phyloP scores from a whole-genome alignment of 1,140 invertebrate species.

The Calliphora vicina region DNA sequence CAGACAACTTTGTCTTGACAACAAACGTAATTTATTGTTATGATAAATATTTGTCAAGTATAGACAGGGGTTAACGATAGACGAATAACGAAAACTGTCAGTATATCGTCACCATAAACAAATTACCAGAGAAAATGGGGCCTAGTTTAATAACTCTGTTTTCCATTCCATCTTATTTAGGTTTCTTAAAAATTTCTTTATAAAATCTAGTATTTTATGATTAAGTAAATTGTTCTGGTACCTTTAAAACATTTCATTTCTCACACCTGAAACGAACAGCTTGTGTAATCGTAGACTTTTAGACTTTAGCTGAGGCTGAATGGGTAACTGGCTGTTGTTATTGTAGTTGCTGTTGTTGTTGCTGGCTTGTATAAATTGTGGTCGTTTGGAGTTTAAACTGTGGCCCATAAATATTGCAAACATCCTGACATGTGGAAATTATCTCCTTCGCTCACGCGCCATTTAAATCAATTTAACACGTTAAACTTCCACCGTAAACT shows the following conservation, averaged over 20 bases:
- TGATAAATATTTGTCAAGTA: too few relatives aligned
- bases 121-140: too few relatives aligned
- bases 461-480: conserved; percentile 64
- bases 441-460: conserved; percentile 64
- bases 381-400: conserved; percentile 43
- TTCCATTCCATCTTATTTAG: too few relatives aligned
- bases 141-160: too few relatives aligned
- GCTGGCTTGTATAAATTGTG: conserved; percentile 7
- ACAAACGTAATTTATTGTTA: too few relatives aligned
- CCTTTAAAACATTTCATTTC: neutral
- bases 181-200: too few relatives aligned
- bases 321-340: neutral
- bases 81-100: too few relatives aligned
- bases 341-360: neutral
- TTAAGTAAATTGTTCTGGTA: neutral
- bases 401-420: conserved; percentile 62
- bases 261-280: neutral
- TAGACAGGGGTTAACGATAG: too few relatives aligned
- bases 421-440: conserved; percentile 63
- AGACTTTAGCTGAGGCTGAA: neutral
- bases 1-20: too few relatives aligned
- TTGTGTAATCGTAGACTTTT: conserved; percentile 8
- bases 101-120: too few relatives aligned
- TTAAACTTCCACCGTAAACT: conserved; percentile 46
- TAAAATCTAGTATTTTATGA: too few relatives aligned